A percentile compares a stretch with the other conserved stretches of the same genome.
Evolutionary conservation across 1,140 invertebrate species (phyloP).

Genomic region (Batillaria attramentaria): DNA sequence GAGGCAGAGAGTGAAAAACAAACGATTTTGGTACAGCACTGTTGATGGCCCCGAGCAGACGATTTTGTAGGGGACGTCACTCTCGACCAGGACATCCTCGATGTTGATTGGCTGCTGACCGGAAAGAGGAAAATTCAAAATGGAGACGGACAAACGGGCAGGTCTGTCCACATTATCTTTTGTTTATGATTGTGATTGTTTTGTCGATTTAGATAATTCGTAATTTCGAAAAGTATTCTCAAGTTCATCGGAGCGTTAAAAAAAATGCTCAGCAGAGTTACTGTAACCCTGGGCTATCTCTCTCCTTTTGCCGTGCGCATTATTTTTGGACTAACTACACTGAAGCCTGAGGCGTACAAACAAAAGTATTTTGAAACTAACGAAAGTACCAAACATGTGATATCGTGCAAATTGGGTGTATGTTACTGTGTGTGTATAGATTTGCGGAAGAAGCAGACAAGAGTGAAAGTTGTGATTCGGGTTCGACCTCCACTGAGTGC

Average conservation of each 20-base stretch:
- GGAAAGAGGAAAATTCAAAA: slow-evolving; percentile 25
- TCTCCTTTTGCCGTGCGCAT: not conserved
- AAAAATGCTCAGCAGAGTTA: too few species aligned
- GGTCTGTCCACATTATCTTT: too few species aligned
- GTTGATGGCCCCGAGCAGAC: too few species aligned
- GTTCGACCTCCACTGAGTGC: slow-evolving; percentile 53
- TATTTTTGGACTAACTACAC: not conserved
- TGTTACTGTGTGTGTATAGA: not conserved
- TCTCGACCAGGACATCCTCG: too few species aligned
- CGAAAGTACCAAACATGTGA: not conserved
- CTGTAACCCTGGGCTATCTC: too few species aligned
- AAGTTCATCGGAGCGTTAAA: too few species aligned
- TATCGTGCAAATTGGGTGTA: not conserved
- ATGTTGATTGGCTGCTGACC: too few species aligned
- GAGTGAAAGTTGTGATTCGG: slow-evolving; percentile 61
- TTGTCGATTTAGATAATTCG: too few species aligned
- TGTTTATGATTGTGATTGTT: too few species aligned
- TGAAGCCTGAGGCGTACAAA: not conserved
- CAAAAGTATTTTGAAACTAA: not conserved
- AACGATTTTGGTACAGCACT: too few species aligned
- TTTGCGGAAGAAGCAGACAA: slow-evolving; percentile 49
- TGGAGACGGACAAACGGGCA: slow-evolving; percentile 4
- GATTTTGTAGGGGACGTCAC: too few species aligned
- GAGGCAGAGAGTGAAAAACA: too few species aligned
- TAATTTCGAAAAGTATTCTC: not conserved